Evolutionary conservation across 2,113 vertebrate species (phyloP).

Genomic region (Ameiurus melas): DNA sequence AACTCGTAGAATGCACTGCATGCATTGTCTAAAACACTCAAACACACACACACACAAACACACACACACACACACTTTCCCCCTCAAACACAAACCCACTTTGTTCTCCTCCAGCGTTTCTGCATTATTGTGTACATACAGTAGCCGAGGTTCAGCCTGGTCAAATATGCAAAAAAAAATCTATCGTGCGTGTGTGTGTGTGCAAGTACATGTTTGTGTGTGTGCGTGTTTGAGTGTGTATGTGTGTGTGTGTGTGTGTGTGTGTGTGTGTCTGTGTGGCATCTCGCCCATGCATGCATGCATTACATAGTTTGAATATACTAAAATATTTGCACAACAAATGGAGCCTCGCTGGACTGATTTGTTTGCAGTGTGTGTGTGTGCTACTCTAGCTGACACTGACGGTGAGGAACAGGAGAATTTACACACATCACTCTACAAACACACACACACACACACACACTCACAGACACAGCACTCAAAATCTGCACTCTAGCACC

Average conservation of each 20-base stretch:
- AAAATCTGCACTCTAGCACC: not conserved
- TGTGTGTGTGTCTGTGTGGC: constrained; percentile 5
- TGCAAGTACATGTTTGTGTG: not conserved
- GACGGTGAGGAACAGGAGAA: constrained; percentile 41
- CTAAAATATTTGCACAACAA: constrained; percentile 76
- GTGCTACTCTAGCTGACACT: constrained; percentile 49
- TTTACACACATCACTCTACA: constrained; percentile 34
- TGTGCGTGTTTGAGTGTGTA: constrained; percentile 1
- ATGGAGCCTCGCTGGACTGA: constrained; percentile 69
- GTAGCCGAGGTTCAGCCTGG: constrained; percentile 23
- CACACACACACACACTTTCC: not conserved
- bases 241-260: not conserved
- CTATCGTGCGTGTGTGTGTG: constrained; percentile 9
- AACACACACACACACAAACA: not conserved
- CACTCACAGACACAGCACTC: constrained; percentile 8
- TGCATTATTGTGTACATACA: constrained; percentile 14
- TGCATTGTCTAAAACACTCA: constrained; percentile 3
- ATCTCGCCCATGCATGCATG: constrained; percentile 38
- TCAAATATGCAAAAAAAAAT: constrained; percentile 34
- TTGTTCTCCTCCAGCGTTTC: not conserved
- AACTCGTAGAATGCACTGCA: constrained; percentile 6
- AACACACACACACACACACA: constrained; percentile 38
- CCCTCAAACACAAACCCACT: not conserved
- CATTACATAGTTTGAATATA: constrained; percentile 44
- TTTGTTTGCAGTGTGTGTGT: constrained; percentile 69